Conservation (phyloP, 1,140 invertebrate species). For the Trachymyrmex cornetzi region DNA sequence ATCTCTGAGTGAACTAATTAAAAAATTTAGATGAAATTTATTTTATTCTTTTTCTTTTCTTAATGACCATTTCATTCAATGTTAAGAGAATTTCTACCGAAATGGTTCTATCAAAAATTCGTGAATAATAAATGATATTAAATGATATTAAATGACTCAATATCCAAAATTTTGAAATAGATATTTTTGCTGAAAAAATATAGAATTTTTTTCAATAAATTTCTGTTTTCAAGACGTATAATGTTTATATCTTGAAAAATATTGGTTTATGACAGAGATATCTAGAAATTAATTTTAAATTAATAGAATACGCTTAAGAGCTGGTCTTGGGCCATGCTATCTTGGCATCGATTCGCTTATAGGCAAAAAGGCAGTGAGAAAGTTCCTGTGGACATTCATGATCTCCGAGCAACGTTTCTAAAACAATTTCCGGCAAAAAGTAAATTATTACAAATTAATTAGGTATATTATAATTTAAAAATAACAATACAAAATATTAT, state of each 20-base stretch:
- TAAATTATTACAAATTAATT: neutral
- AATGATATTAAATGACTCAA: slow-evolving; percentile 3
- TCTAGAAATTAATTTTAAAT: slow-evolving; percentile 12
- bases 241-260: slow-evolving; percentile 6
- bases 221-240: slow-evolving; percentile 6
- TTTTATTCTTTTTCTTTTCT: neutral
- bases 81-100: neutral
- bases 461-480: neutral
- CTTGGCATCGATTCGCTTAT: slow-evolving; percentile 97
- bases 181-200: slow-evolving; percentile 15
- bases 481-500: neutral
- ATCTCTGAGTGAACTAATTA: neutral
- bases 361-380: slow-evolving; percentile 96
- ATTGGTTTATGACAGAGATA: slow-evolving; percentile 42
- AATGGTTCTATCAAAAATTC: slow-evolving; percentile 5
- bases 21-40: slow-evolving; percentile 2
- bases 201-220: slow-evolving; percentile 7
- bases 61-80: neutral
- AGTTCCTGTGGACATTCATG: slow-evolving; percentile 96
- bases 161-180: slow-evolving; percentile 6
- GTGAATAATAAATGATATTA: neutral
- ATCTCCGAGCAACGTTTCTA: slow-evolving; percentile 95
- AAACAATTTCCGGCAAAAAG: slow-evolving; percentile 77
- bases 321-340: slow-evolving; percentile 96
- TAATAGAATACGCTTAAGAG: slow-evolving; percentile 75